Conservation (phyloP, 2,888 invertebrate genomes). For the Platycnemis pennipes region DNA sequence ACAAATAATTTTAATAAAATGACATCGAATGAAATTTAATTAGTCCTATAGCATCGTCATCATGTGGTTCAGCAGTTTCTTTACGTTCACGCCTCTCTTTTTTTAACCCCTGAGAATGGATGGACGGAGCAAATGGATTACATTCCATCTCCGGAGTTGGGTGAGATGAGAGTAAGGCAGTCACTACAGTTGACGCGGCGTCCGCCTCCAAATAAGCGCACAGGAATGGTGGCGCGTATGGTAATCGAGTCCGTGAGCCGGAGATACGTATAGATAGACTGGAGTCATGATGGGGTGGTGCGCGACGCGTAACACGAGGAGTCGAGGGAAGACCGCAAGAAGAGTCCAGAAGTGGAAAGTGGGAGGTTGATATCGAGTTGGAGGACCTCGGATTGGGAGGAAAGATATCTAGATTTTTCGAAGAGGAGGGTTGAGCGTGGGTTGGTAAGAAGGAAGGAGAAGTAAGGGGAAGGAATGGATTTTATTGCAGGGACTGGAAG, state of each 20-base stretch:
- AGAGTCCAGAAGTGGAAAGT: neutral
- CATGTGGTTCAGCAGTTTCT: neutral
- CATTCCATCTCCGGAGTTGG: neutral
- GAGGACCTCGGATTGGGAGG: neutral
- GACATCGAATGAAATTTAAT: no score
- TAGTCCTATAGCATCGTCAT: no score
- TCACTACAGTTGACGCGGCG: neutral
- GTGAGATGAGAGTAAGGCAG: neutral
- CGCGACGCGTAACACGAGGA: neutral
- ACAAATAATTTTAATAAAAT: no score
- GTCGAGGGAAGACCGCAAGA: neutral
- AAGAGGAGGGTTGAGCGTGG: neutral
- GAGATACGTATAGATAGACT: no score
- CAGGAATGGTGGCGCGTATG: neutral
- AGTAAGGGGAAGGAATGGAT: neutral
- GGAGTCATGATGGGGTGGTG: neutral
- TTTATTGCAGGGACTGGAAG: neutral
- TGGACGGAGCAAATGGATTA: constrained; percentile 6
- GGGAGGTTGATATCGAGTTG: neutral
- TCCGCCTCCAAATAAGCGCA: neutral
- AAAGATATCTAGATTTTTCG: constrained; percentile 4
- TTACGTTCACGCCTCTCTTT: neutral
- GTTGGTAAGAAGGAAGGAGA: neutral
- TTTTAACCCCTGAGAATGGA: neutral
- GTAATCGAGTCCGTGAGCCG: neutral